Percentiles rank a stretch among this genome's conserved stretches.
Conservation (phyloP, 2,888 invertebrate species). For the Eristalis intricaria region DNA sequence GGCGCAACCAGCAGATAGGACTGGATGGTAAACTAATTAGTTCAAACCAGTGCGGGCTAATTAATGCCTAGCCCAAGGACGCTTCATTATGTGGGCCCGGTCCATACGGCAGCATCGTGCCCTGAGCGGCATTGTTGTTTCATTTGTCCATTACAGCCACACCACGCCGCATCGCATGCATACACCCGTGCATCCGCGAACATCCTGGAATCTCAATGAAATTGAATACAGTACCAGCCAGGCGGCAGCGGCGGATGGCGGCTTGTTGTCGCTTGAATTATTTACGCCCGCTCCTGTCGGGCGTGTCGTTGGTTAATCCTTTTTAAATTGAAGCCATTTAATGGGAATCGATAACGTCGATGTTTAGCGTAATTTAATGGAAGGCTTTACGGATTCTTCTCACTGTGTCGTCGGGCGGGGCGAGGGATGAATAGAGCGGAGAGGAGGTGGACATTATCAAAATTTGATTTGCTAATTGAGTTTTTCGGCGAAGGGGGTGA, state of each 20-base stretch:
- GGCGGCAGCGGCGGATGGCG: not conserved
- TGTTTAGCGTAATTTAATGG: slow-evolving; percentile 28
- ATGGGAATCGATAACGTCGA: not conserved
- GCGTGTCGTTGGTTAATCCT: slow-evolving; percentile 17
- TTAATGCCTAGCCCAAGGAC: slow-evolving; percentile 17
- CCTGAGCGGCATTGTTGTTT: not conserved
- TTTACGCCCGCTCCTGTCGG: not conserved
- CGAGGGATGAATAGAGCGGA: not conserved
- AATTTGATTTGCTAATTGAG: slow-evolving; percentile 28
- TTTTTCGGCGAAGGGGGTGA: not conserved
- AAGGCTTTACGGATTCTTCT: not conserved
- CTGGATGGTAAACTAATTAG: slow-evolving; percentile 23
- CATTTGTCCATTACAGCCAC: not conserved
- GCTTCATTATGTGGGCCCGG: not conserved
- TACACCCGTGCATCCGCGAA: not conserved
- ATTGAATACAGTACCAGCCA: not conserved
- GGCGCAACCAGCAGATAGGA: not conserved
- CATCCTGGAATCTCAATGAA: not conserved
- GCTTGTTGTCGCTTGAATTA: slow-evolving; percentile 23
- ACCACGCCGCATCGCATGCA: not conserved
- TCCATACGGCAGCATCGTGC: not conserved
- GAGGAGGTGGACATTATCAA: not conserved
- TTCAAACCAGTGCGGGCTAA: slow-evolving; percentile 17
- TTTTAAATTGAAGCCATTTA: slow-evolving; percentile 26
- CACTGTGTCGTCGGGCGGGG: not conserved